Percentiles rank a stretch among this genome's conserved stretches.
phyloP scores from a whole-genome alignment of 2,797 vertebrate species.

The Paratrypauchen microcephalus region DNA sequence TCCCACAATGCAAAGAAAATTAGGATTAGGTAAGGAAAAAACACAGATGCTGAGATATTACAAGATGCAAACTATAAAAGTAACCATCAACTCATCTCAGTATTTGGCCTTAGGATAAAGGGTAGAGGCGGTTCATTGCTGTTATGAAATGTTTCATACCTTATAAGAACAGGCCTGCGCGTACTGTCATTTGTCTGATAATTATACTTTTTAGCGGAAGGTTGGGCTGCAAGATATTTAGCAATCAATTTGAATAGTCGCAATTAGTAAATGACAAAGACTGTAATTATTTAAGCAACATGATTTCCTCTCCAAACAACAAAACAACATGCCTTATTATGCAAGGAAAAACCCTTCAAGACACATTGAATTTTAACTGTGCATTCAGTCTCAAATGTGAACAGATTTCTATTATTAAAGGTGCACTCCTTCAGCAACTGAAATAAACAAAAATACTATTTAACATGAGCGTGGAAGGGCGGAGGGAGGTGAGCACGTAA shows the following conservation, averaged over 20 bases:
- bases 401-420: neutral
- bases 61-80: neutral
- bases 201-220: neutral
- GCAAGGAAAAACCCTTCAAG: no score
- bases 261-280: neutral
- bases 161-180: no score
- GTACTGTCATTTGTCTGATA: no score
- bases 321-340: neutral
- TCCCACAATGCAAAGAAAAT: neutral
- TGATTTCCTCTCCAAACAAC: neutral
- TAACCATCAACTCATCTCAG: neutral
- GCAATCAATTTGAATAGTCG: neutral
- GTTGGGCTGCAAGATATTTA: neutral
- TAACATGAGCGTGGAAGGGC: constrained; percentile 14
- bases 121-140: no score
- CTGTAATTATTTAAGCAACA: neutral
- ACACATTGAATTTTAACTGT: no score
- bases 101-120: neutral
- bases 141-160: no score
- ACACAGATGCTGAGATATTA: neutral
- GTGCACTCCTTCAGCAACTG: no score
- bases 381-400: no score
- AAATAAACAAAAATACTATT: constrained; percentile 10
- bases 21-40: constrained; percentile 11
- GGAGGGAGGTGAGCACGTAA: constrained; percentile 5